A percentile compares a stretch with the other conserved stretches of the same genome.
phyloP scores from a whole-genome alignment of 2,888 invertebrate species.

The Mongoloraphidia duomilia region DNA sequence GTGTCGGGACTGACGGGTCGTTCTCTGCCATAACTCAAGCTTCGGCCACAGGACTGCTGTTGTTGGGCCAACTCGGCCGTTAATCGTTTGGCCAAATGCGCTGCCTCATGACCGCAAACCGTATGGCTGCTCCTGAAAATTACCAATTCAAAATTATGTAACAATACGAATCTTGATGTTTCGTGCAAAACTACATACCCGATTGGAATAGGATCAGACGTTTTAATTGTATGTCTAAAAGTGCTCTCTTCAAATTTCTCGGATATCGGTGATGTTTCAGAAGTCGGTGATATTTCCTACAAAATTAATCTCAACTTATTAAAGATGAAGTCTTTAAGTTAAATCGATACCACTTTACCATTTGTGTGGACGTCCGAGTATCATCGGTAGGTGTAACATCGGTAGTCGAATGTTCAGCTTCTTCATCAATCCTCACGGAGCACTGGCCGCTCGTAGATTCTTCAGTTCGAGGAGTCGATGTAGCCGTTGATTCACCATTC shows the following conservation, averaged over 20 bases:
- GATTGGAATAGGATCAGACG: conserved; percentile 65
- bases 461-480: conserved; percentile 32
- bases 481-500: conserved; percentile 49
- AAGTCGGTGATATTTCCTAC: not conserved
- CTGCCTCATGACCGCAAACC: conserved; percentile 68
- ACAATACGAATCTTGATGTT: not conserved
- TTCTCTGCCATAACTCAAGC: conserved; percentile 20
- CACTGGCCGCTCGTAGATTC: conserved; percentile 24
- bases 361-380: conserved; percentile 1
- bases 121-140: conserved; percentile 47
- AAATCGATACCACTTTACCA: not conserved
- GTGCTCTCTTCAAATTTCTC: conserved; percentile 9
- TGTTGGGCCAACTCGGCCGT: conserved; percentile 43
- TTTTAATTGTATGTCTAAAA: conserved; percentile 34
- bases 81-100: conserved; percentile 55
- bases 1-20: conserved; percentile 35
- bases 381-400: conserved; percentile 14
- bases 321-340: not conserved
- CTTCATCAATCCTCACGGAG: conserved; percentile 55
- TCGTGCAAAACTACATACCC: conserved; percentile 32
- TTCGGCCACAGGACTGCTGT: conserved; percentile 17
- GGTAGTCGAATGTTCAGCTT: conserved; percentile 35
- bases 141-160: conserved; percentile 7
- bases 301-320: not conserved
- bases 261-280: not conserved